Conservation (phyloP, 2,797 vertebrate genomes). For the Argya squamiceps region DNA sequence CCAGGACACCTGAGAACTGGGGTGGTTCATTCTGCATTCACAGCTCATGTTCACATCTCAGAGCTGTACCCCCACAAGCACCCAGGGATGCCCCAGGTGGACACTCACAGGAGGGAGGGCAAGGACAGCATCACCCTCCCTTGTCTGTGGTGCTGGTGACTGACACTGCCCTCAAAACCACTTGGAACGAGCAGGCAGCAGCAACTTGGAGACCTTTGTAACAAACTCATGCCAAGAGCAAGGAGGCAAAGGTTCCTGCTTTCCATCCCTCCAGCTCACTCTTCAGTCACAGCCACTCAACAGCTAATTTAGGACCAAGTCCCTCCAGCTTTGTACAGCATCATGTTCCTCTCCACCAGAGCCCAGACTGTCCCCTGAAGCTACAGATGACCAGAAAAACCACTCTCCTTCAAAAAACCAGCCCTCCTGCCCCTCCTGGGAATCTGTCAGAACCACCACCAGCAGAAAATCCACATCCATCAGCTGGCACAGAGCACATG, state of each 20-base stretch:
- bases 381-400: neutral
- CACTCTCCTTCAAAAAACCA: neutral
- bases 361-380: neutral
- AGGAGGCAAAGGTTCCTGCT: neutral
- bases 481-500: fast-evolving
- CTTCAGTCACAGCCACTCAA: neutral
- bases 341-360: fast-evolving
- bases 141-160: fast-evolving
- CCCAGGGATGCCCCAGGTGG: fast-evolving
- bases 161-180: fast-evolving
- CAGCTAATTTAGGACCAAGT: neutral
- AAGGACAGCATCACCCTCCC: neutral
- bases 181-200: fast-evolving
- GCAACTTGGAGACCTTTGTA: neutral
- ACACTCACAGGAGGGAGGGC: fast-evolving
- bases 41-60: neutral
- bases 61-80: fast-evolving
- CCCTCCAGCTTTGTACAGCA: fast-evolving
- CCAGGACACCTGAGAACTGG: fast-evolving
- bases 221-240: neutral
- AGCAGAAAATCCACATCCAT: neutral
- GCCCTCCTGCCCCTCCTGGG: neutral
- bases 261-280: neutral
- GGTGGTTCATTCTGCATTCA: fast-evolving
- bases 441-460: fast-evolving